These are phyloP conservation scores for Coleophora deauratella DNA, from an alignment of 2,888 invertebrate species.

Conservation along the genomic window DNA sequence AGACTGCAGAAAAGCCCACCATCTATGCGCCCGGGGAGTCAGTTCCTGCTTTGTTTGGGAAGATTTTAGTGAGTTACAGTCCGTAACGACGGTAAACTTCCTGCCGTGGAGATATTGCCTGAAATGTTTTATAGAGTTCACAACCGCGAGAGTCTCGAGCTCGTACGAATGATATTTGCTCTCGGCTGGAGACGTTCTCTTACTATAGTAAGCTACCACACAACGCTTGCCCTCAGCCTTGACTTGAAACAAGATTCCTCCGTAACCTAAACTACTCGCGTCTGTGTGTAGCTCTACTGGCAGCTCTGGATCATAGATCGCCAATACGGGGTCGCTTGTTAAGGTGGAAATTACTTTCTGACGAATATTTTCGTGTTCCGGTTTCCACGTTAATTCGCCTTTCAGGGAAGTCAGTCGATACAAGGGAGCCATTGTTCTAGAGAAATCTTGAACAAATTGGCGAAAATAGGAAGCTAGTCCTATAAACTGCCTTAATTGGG, in stretches of 20 bases:
- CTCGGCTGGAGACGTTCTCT: slow-evolving; percentile 14
- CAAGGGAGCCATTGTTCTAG: slow-evolving; percentile 8
- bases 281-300: slow-evolving; percentile 19
- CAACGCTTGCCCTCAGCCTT: slow-evolving; percentile 2
- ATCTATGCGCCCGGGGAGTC: slow-evolving; percentile 15
- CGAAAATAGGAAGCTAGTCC: slow-evolving; percentile 20
- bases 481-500: slow-evolving; percentile 19
- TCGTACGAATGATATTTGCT: slow-evolving; percentile 18
- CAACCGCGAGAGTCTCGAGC: slow-evolving; percentile 20
- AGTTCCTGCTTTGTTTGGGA: slow-evolving; percentile 14
- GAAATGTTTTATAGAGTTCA: slow-evolving; percentile 19
- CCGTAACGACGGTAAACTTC: slow-evolving; percentile 18
- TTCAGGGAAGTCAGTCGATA: slow-evolving; percentile 8
- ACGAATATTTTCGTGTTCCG: slow-evolving; percentile 10
- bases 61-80: slow-evolving; percentile 19
- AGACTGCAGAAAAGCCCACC: slow-evolving; percentile 18
- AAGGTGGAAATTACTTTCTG: slow-evolving; percentile 13
- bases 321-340: slow-evolving; percentile 14
- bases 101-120: slow-evolving; percentile 17
- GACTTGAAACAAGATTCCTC: slow-evolving; percentile 16
- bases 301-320: slow-evolving; percentile 14
- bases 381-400: slow-evolving; percentile 7
- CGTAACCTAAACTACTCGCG: slow-evolving; percentile 18
- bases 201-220: slow-evolving; percentile 14
- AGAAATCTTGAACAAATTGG: slow-evolving; percentile 14